Base-by-base conservation (phyloP, 35 echinoderm and acorn worm species). In the Lytechinus pictus region DNA sequence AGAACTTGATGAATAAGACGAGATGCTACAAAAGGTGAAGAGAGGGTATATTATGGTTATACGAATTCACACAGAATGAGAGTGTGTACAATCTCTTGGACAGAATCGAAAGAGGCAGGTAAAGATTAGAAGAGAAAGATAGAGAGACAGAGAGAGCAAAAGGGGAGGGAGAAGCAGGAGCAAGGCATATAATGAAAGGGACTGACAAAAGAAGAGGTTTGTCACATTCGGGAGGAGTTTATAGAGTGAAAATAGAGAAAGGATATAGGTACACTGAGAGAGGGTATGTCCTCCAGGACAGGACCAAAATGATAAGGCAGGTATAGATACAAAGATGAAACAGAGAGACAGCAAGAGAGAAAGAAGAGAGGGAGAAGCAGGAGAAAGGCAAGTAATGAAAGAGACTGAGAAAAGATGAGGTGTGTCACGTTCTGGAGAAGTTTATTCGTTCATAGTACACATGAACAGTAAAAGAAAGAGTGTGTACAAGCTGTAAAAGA, bases 1-100 rank as follows among this genome's bases (percentile, higher is more conserved):
- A 86, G 88, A 97, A 96, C 93, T 99, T 99, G 94, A 95, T 89
- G 19, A 96, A 52, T 61, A 95, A 96, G 54, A 99, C 96, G 21
- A 99, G 89, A 91, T 99, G 98, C 98, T 99, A 93, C 57, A 54
- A 0, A 27, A 24, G 54, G 11, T 11, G 92, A 19, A 27, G 54
- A 93, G 52, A 90, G 28, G 52, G 28, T 14, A 52, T 44, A 90
- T 52, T 44, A 90, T 4, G 14, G 9, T 51, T 2, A 89, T 33
- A 90, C 16, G 44, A 2, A 27, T 57, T 6, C 4, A 57, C 14
- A 54, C 7, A 57, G 9, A 93, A 9, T 58, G 88, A 90, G n/a
- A n/a, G 88, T 58, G 9, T 58, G 9, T 9, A 58, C 13, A 8
- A 58, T 58, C 9, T 9, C 6, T 11, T 0, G 9, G 56, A 58